Percentiles rank a stretch among this genome's conserved stretches.
These are phyloP conservation scores for Apocheima hispidaria DNA, from an alignment of 2,888 invertebrate genomes.

Conservation along the genomic window DNA sequence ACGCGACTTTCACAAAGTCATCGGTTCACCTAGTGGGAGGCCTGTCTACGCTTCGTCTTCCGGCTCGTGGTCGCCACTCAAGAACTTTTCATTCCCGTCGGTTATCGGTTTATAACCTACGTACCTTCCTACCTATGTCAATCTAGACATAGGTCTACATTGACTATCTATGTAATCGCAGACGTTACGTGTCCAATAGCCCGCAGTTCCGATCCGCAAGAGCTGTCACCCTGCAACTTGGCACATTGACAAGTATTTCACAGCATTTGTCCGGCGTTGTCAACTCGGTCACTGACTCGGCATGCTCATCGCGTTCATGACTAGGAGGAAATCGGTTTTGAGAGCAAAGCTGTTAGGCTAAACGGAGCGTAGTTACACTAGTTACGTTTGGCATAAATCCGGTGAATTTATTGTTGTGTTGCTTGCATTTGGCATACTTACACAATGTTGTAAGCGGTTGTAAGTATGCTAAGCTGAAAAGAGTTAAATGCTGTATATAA, in stretches of 20 bases:
- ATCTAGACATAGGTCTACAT: too few relatives aligned
- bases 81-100: too few relatives aligned
- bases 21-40: too few relatives aligned
- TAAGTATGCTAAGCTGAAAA: too few relatives aligned
- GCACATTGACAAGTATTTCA: conserved; percentile 79
- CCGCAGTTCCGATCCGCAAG: conserved; percentile 12
- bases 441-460: neutral
- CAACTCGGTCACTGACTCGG: conserved; percentile 70
- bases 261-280: conserved; percentile 71
- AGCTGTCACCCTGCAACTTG: conserved; percentile 52
- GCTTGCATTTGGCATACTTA: conserved; percentile 16
- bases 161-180: too few relatives aligned
- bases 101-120: too few relatives aligned
- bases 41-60: too few relatives aligned
- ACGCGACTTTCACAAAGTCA: too few relatives aligned
- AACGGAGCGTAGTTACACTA: conserved; percentile 34
- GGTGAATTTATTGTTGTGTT: conserved; percentile 26
- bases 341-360: conserved; percentile 40
- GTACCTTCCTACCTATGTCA: too few relatives aligned
- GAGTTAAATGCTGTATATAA: too few relatives aligned
- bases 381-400: conserved; percentile 26
- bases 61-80: too few relatives aligned
- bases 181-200: neutral
- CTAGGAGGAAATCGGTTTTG: conserved; percentile 41
- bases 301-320: conserved; percentile 44